Conservation (phyloP, 2,113 vertebrate genomes). For the Osmerus mordax region DNA sequence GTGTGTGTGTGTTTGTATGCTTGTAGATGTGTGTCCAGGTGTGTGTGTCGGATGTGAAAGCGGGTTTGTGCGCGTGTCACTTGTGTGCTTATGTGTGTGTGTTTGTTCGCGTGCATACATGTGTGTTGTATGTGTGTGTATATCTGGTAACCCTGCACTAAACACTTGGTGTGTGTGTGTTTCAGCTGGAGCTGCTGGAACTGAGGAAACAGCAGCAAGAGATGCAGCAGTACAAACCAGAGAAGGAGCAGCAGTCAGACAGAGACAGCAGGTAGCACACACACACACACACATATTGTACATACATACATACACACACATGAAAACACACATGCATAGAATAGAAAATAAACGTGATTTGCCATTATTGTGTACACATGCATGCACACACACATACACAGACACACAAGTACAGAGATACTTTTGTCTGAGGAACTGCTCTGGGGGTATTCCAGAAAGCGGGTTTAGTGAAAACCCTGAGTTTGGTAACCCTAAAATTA, state of each 20-base stretch:
- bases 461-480: no score
- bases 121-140: background rate
- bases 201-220: slow-evolving; percentile 71
- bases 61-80: no score
- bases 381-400: background rate
- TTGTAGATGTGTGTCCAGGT: no score
- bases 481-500: no score
- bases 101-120: background rate
- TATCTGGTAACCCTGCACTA: background rate
- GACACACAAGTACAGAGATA: slow-evolving; percentile 6
- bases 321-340: background rate
- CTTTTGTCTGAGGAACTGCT: background rate
- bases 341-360: background rate
- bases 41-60: no score
- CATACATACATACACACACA: background rate
- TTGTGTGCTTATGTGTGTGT: background rate
- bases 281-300: background rate
- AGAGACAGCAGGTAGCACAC: slow-evolving; percentile 70
- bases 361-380: background rate
- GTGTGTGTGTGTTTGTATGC: background rate
- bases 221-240: slow-evolving; percentile 44
- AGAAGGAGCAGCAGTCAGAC: slow-evolving; percentile 59
- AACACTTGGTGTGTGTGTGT: background rate
- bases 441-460: no score
- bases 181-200: slow-evolving; percentile 83